phyloP scores from a whole-genome alignment of 92 coral and sea anemone species.

The Galaxea fascicularis region DNA sequence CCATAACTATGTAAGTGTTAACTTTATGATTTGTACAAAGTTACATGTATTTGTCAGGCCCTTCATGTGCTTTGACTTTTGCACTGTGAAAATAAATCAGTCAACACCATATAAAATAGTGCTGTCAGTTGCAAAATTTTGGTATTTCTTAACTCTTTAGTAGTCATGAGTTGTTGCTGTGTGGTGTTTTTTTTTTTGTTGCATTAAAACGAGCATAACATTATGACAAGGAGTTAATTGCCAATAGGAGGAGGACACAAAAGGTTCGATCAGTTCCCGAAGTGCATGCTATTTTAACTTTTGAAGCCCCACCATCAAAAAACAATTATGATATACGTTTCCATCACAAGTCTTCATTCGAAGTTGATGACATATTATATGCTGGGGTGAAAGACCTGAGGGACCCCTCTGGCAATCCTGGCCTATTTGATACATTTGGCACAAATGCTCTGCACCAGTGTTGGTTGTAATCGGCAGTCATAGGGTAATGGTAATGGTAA shows the following conservation, averaged over 20 bases:
- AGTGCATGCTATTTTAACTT: constrained; percentile 18
- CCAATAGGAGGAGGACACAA: neutral
- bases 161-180: constrained; percentile 1
- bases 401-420: too few relatives aligned
- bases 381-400: too few relatives aligned
- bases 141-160: constrained; percentile 14
- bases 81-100: constrained; percentile 9
- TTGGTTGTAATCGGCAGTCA: too few relatives aligned
- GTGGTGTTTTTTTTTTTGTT: neutral
- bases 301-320: constrained; percentile 1
- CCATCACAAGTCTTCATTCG: too few relatives aligned
- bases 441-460: too few relatives aligned
- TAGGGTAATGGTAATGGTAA: too few relatives aligned
- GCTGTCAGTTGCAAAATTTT: constrained; percentile 9
- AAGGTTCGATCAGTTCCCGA: neutral
- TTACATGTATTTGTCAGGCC: constrained; percentile 14
- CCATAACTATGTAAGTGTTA: constrained; percentile 22
- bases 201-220: constrained; percentile 24
- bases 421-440: too few relatives aligned
- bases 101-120: constrained; percentile 19
- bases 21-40: constrained; percentile 7
- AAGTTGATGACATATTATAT: too few relatives aligned
- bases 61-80: constrained; percentile 4
- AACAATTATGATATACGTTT: too few relatives aligned
- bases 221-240: neutral